Evolutionary conservation across 2,888 invertebrate species (phyloP), one percentile per base, ranked within the genome.

Genomic region (Epiblema foenella): DNA sequence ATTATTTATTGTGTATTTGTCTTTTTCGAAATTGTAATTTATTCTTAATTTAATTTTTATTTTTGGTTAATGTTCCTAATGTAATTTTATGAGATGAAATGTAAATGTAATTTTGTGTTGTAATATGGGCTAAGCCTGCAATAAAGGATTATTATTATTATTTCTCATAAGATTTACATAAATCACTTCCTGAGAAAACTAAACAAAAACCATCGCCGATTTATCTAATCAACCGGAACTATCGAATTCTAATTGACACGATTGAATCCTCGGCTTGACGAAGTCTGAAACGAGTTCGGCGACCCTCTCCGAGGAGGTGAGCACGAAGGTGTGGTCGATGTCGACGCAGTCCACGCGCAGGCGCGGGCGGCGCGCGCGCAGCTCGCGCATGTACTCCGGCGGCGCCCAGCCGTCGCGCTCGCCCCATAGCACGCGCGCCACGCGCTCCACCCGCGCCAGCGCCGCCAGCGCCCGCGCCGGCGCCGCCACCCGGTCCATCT

Each of bases 361-460:
- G 29, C 81, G 75, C 24, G 93, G 93, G 74, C 89, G 76, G 46
- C 84, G 83, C 71, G 75, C 75, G 74, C 79, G 83, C 70, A 98
- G 87, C 74, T 96, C 95, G 33, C 95, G 89, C 82, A 95, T 97
- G 82, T 96, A 97, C 52, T 90, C 86, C 0, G 95, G 78, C 0
- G 98, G 98, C 64, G 96, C 96, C 99, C 99, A 99, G 9, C 95
- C 95, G 88, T 99, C 99, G 4, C 83, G 94, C 5, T 93, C 89
- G 11, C 97, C 97, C 85, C 98, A 99, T 83, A 97, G 97, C 60
- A 98, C 94, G 81, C 88, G 85, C 12, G 85, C 88, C 88, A 9
- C 82, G 69, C 77, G 83, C 77, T 83, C 96, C 96, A 2, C 98
- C 78, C 95, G 95, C 15, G 94, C 85, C 57, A 98, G 90, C 57